Conservation (phyloP, 2,113 vertebrate genomes). For the Saimiri boliviensis region DNA sequence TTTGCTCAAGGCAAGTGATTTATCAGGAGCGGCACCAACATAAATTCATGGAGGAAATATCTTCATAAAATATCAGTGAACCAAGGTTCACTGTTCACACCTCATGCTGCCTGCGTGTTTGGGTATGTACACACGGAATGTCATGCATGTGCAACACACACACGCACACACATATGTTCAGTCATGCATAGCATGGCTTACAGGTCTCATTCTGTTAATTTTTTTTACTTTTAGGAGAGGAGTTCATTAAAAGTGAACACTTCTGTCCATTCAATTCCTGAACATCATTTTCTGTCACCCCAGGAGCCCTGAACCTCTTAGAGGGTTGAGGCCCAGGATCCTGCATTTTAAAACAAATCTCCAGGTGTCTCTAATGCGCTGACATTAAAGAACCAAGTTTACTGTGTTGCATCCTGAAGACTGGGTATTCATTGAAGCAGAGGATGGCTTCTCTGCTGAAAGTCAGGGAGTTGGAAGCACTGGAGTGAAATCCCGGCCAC, state of each 20-base stretch:
- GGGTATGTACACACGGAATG: neutral
- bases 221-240: neutral
- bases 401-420: neutral
- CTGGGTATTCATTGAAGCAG: neutral
- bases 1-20: slow-evolving; percentile 27
- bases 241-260: neutral
- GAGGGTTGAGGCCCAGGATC: neutral
- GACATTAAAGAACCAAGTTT: neutral
- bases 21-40: neutral
- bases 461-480: neutral
- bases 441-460: neutral
- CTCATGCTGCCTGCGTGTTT: neutral
- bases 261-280: neutral
- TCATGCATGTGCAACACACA: neutral
- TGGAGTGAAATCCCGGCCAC: neutral
- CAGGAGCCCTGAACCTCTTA: neutral
- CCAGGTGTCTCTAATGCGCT: neutral
- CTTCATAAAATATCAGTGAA: neutral
- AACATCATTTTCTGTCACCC: neutral
- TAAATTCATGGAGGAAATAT: slow-evolving; percentile 36
- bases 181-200: neutral
- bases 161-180: neutral
- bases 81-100: neutral
- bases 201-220: neutral
- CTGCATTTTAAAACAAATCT: neutral